Evolutionary conservation across 2,113 vertebrate species (phyloP), one percentile per base, ranked within the genome.

Genomic region (Halcyon senegalensis): DNA sequence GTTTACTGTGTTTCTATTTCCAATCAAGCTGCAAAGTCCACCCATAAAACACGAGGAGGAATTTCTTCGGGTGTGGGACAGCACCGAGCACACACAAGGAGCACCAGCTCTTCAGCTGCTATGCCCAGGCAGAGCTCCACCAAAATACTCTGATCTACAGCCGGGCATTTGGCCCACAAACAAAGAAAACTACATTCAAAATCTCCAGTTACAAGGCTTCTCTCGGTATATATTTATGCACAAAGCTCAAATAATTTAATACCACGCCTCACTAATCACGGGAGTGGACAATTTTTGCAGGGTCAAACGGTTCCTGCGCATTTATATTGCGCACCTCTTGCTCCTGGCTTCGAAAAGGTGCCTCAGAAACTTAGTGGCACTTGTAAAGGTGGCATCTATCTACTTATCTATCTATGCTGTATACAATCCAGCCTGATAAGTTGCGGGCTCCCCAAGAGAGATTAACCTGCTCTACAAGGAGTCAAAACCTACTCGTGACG

Each of bases 181-280:
- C 35, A 55, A 91, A 82, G 27, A 69, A 84, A 94, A 75, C 79
- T 35, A 41, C 0, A 63, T 59, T 72, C 83, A 33, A 86, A 95
- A 81, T 37, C 86, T 30, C 48, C 76, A 44, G 84, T 62, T 70
- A 73, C 16, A 7, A 72, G 62, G 41, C 59, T 94, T 91, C 67
- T 95, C 81, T 76, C 4, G 1, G 66, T 87, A 95, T 91, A 91
- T 89, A 97, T 87, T 91, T 93, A 94, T 77, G 95, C 89, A 94
- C 84, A 73, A 84, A 95, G 91, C 90, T 94, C 94, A 72, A 95
- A 93, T 95, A 94, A 96, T 96, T 96, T 94, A 94, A 97, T 94
- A 87, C 81, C 77, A 94, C 2, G 67, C 84, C 93, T 97, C 95
- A 76, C 94, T 91, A 91, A 87, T 91, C 86, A 94, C 69, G 77